These are phyloP conservation scores for Enteromius viviparus DNA, from an alignment of 2,797 vertebrate species.

Conservation along the genomic window DNA sequence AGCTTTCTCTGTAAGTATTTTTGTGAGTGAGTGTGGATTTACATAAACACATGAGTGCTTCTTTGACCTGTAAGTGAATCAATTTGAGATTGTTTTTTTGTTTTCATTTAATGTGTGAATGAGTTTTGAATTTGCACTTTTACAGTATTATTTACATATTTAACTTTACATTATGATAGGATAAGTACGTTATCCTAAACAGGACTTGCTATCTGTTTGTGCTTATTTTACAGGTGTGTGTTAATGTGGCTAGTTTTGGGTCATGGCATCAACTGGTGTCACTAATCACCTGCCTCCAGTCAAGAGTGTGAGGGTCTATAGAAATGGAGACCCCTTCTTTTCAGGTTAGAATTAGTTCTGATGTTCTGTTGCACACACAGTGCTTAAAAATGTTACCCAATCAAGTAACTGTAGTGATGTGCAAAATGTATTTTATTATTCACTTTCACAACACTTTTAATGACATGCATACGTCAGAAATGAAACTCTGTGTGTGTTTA, in stretches of 20 bases:
- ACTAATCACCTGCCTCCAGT: slow-evolving; percentile 73
- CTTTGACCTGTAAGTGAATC: background rate
- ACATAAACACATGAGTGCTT: slow-evolving; percentile 22
- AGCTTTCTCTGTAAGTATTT: slow-evolving; percentile 26
- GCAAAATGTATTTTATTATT: background rate
- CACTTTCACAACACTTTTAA: background rate
- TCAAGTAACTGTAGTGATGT: background rate
- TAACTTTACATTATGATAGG: background rate
- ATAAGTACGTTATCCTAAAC: background rate
- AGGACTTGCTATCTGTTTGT: slow-evolving; percentile 15
- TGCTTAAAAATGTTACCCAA: background rate
- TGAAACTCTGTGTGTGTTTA: background rate
- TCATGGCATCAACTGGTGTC: slow-evolving; percentile 69
- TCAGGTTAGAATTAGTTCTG: slow-evolving; percentile 42
- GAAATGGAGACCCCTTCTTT: slow-evolving; percentile 89
- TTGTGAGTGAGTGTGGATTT: slow-evolving; percentile 18
- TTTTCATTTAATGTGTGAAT: background rate
- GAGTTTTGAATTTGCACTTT: background rate
- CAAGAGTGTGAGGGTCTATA: slow-evolving; percentile 86
- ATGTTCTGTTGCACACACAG: background rate
- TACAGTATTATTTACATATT: background rate
- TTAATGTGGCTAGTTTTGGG: slow-evolving; percentile 48
- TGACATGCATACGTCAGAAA: background rate
- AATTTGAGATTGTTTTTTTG: background rate
- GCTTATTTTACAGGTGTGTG: slow-evolving; percentile 38